Evolutionary conservation across 2,113 vertebrate species (phyloP).

Genomic region (Campylomormyrus numenius): DNA sequence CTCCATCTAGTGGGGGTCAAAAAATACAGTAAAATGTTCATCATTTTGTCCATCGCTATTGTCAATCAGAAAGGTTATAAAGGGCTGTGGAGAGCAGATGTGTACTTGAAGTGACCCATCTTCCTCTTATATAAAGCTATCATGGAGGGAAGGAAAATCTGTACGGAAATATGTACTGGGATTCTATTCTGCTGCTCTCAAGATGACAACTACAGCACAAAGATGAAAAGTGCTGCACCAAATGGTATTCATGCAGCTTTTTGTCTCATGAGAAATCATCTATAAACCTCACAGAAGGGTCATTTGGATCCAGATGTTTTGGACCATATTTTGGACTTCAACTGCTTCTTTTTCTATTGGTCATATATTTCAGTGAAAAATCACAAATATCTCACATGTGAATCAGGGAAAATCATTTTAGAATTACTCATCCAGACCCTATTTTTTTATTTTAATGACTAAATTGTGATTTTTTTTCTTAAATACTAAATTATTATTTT

Average conservation of each 20-base stretch:
- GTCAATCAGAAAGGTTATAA: neutral
- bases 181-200: neutral
- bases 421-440: neutral
- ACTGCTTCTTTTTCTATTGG: neutral
- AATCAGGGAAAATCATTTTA: neutral
- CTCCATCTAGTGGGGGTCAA: too few relatives aligned
- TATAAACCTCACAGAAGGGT: neutral
- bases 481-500: neutral
- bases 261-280: neutral
- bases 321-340: neutral
- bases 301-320: neutral
- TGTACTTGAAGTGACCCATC: neutral
- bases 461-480: neutral
- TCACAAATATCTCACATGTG: neutral
- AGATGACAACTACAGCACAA: neutral
- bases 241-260: neutral
- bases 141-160: neutral
- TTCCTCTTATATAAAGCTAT: neutral
- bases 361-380: neutral
- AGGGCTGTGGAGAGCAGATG: neutral
- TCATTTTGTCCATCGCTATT: neutral
- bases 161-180: neutral
- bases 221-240: neutral
- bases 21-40: too few relatives aligned
- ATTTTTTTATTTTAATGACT: neutral